Conservation (phyloP, 2,113 vertebrate genomes). For the Oreochromis aureus region DNA sequence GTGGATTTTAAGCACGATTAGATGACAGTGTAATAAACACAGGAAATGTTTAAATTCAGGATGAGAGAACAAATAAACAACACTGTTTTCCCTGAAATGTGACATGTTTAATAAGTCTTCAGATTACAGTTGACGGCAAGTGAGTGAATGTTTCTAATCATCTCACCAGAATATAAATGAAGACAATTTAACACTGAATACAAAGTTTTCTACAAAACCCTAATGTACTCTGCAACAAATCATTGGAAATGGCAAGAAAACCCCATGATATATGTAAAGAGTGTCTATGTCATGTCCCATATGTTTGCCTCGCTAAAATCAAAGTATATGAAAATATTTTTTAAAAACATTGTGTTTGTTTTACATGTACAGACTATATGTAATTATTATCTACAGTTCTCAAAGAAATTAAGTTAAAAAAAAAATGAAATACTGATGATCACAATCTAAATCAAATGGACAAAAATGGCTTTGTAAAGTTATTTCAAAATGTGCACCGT, state of each 20-base stretch:
- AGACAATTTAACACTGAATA: background rate
- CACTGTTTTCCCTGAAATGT: background rate
- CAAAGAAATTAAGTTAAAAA: fast-evolving
- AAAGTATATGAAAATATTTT: background rate
- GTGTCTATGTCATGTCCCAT: background rate
- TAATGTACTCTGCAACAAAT: background rate
- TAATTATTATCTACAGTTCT: background rate
- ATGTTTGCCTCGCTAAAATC: background rate
- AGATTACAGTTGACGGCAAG: background rate
- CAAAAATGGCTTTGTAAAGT: background rate
- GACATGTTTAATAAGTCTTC: background rate
- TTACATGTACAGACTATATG: background rate
- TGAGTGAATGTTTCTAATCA: fast-evolving
- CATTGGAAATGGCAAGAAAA: background rate
- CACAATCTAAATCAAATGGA: background rate
- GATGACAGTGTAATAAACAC: background rate
- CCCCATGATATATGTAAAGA: background rate
- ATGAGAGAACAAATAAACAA: background rate
- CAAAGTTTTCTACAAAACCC: background rate
- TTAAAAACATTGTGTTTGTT: background rate
- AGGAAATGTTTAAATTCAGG: background rate
- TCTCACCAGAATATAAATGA: background rate
- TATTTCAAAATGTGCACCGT: background rate
- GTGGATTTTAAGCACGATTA: background rate
- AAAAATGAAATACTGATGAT: background rate